Evolutionary conservation across 2,113 vertebrate genomes (phyloP).

Genomic region (Solea senegalensis): DNA sequence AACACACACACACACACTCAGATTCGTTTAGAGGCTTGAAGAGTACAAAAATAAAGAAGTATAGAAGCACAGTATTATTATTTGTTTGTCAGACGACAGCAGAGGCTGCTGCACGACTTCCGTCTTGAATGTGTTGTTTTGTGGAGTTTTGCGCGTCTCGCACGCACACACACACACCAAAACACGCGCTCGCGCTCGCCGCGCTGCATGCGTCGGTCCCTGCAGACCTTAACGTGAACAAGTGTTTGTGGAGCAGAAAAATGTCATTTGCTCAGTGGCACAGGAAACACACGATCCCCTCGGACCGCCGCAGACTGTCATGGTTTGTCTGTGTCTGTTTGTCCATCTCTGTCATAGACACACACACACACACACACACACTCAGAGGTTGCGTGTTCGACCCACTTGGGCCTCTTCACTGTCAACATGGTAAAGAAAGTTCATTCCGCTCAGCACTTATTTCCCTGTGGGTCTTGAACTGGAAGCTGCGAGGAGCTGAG

Average conservation of each 20-base stretch:
- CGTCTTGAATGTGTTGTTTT: constrained; percentile 12
- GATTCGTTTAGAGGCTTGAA: constrained; percentile 24
- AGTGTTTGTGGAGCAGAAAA: constrained; percentile 73
- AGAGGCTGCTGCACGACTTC: constrained; percentile 34
- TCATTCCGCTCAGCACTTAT: constrained; percentile 64
- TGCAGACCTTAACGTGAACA: constrained; percentile 58
- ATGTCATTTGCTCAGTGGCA: constrained; percentile 71
- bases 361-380: constrained; percentile 19
- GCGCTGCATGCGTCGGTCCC: constrained; percentile 27
- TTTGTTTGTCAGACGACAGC: constrained; percentile 4
- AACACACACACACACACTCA: constrained; percentile 11
- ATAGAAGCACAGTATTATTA: constrained; percentile 3
- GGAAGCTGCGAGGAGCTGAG: constrained; percentile 55
- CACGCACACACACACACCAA: constrained; percentile 2
- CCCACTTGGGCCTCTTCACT: constrained; percentile 62
- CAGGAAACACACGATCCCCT: constrained; percentile 61
- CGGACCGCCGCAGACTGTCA: constrained; percentile 47
- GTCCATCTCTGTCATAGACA: constrained; percentile 51
- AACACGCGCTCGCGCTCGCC: constrained; percentile 9
- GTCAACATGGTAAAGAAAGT: constrained; percentile 65
- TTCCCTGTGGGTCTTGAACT: constrained; percentile 69
- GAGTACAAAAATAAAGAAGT: not conserved
- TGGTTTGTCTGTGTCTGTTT: constrained; percentile 61
- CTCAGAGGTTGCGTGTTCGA: constrained; percentile 42
- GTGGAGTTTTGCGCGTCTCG: constrained; percentile 31